These are phyloP conservation scores for Plagodis dolabraria DNA, from an alignment of 2,888 invertebrate genomes.

Conservation along the genomic window DNA sequence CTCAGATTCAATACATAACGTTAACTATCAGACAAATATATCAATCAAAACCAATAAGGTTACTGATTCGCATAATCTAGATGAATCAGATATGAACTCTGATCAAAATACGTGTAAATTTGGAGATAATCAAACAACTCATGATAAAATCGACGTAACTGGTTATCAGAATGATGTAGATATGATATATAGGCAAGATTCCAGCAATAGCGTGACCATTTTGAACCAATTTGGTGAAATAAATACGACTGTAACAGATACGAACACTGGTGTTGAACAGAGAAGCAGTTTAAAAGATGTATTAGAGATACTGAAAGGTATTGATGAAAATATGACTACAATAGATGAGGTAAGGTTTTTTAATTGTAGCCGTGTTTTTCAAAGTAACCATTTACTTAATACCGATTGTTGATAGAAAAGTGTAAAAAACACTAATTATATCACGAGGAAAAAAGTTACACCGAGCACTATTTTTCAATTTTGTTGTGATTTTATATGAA, in stretches of 20 bases:
- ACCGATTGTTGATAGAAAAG: too few relatives aligned
- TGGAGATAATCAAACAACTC: background rate
- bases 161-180: conserved; percentile 12
- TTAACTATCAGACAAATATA: conserved; percentile 6
- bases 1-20: conserved; percentile 11
- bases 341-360: conserved; percentile 22
- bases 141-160: conserved; percentile 1
- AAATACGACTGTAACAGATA: conserved; percentile 1
- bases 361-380: too few relatives aligned
- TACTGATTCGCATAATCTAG: conserved; percentile 1
- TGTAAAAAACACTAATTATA: too few relatives aligned
- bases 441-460: too few relatives aligned
- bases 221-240: conserved; percentile 14
- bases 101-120: conserved; percentile 2
- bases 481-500: too few relatives aligned
- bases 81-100: background rate
- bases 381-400: too few relatives aligned
- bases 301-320: conserved; percentile 22
- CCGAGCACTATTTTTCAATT: too few relatives aligned
- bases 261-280: conserved; percentile 10
- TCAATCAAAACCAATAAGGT: background rate
- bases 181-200: conserved; percentile 11
- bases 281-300: conserved; percentile 21
- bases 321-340: conserved; percentile 7
- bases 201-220: conserved; percentile 19